Evolutionary conservation across 2,113 vertebrate genomes (phyloP).

Genomic region (Oenanthe oenanthe): DNA sequence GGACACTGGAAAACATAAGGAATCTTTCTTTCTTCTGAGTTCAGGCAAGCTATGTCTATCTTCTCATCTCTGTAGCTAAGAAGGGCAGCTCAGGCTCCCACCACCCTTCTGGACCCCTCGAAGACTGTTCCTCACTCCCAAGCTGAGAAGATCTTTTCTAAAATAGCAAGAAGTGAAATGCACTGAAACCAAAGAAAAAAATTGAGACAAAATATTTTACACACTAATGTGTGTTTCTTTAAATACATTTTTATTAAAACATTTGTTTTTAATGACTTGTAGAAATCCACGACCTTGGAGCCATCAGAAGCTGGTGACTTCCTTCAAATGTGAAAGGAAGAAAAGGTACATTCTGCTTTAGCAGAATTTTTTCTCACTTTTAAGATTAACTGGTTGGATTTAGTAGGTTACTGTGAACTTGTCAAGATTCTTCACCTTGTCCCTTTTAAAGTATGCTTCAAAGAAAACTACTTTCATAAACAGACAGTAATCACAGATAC

Average conservation of each 20-base stretch:
- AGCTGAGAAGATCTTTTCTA: background rate
- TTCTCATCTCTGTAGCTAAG: background rate
- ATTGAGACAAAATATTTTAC: background rate
- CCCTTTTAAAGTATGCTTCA: background rate
- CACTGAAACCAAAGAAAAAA: background rate
- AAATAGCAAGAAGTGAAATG: background rate
- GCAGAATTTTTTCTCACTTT: slow-evolving; percentile 18
- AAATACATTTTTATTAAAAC: slow-evolving; percentile 74
- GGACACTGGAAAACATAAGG: background rate
- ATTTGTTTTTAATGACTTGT: slow-evolving; percentile 50
- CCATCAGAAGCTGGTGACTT: slow-evolving; percentile 20
- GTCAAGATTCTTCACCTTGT: slow-evolving; percentile 23
- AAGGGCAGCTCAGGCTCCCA: background rate
- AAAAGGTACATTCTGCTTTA: background rate
- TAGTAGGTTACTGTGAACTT: slow-evolving; percentile 19
- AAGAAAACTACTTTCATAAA: slow-evolving; percentile 25
- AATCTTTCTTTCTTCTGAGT: background rate
- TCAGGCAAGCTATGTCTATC: background rate
- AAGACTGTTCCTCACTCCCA: background rate
- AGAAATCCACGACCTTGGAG: slow-evolving; percentile 59
- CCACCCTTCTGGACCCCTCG: background rate
- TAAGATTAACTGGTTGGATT: background rate
- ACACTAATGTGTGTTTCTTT: background rate
- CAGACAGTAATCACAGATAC: background rate
- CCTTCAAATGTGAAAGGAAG: slow-evolving; percentile 36